These are phyloP conservation scores for Pheosia tremula DNA, from an alignment of 2,888 invertebrate species.

Conservation along the genomic window DNA sequence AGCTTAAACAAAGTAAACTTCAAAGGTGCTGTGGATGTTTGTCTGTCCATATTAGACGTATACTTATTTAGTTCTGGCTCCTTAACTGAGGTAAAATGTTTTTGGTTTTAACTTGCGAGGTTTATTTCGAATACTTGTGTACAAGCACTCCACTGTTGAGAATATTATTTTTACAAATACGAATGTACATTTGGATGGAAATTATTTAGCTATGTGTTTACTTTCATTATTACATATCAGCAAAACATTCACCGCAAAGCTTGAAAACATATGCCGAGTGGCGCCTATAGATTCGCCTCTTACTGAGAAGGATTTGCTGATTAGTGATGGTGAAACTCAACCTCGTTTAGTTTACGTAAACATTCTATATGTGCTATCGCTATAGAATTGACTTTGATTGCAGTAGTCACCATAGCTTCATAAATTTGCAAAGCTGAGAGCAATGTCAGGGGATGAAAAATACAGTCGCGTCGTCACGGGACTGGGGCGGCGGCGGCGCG, in stretches of 20 bases:
- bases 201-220: background rate
- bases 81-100: background rate
- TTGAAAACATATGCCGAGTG: background rate
- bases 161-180: background rate
- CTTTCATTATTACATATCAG: background rate
- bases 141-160: background rate
- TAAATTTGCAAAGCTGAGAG: slow-evolving; percentile 57
- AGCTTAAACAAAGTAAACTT: slow-evolving; percentile 5
- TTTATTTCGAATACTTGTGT: background rate
- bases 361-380: background rate
- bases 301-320: background rate
- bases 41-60: slow-evolving; percentile 1
- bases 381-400: slow-evolving; percentile 23
- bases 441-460: slow-evolving; percentile 68
- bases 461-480: slow-evolving; percentile 46
- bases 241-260: background rate
- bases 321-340: background rate
- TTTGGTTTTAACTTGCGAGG: background rate
- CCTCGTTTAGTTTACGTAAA: background rate
- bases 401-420: slow-evolving; percentile 40
- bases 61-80: slow-evolving; percentile 1
- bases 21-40: background rate
- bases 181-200: background rate
- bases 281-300: background rate
- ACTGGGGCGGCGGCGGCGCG: slow-evolving; percentile 14